Percentiles rank a stretch among this genome's conserved stretches.
Conservation (phyloP, 2,888 invertebrate genomes). For the Aphodius granarius region DNA sequence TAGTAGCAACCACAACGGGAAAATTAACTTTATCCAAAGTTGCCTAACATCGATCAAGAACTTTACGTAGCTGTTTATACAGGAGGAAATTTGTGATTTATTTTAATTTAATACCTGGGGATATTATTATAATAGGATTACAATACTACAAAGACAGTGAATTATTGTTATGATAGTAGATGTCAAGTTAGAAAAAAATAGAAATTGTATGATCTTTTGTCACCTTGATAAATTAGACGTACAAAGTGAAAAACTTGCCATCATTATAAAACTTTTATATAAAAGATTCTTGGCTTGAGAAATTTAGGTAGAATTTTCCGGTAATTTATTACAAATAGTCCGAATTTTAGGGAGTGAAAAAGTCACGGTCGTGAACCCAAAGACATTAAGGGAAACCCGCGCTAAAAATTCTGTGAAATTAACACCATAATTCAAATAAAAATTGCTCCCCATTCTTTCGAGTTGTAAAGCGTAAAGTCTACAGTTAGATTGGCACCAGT, state of each 20-base stretch:
- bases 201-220: too few relatives aligned
- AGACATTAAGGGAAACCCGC: not conserved
- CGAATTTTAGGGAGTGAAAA: not conserved
- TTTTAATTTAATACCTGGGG: not conserved
- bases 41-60: not conserved
- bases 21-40: not conserved
- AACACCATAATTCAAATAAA: conserved; percentile 23
- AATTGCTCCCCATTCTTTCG: conserved; percentile 22
- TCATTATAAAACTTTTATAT: not conserved
- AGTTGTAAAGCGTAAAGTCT: conserved; percentile 21
- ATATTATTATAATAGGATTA: not conserved
- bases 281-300: not conserved
- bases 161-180: too few relatives aligned
- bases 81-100: not conserved
- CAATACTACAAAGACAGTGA: not conserved
- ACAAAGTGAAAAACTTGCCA: not conserved
- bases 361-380: not conserved
- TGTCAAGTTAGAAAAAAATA: too few relatives aligned
- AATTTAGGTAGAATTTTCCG: not conserved
- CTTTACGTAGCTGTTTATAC: not conserved
- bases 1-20: not conserved
- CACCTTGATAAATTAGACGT: not conserved
- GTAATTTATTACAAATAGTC: not conserved
- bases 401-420: conserved; percentile 21
- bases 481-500: not conserved